phyloP scores from a whole-genome alignment of 2,797 vertebrate genomes.

The Clarias platycephalus region DNA sequence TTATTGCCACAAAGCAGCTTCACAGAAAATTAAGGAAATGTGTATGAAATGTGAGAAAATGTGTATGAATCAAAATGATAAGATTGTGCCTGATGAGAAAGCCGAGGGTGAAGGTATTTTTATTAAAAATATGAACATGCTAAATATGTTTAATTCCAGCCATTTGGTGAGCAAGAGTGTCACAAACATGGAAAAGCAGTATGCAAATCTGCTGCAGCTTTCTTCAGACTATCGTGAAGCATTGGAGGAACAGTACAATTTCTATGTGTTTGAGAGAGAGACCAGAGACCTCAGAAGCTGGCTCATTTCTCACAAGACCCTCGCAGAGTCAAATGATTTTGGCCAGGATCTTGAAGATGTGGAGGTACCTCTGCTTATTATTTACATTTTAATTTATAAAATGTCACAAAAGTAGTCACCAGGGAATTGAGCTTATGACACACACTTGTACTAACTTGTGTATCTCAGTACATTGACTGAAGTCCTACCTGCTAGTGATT shows the following conservation, averaged over 20 bases:
- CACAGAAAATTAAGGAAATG: too few species aligned
- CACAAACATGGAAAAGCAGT: slow-evolving; percentile 64
- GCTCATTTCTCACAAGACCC: slow-evolving; percentile 74
- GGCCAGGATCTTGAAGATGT: slow-evolving; percentile 85
- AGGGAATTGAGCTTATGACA: background rate
- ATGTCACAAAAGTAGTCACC: background rate
- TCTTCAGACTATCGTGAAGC: slow-evolving; percentile 63
- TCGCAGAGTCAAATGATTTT: slow-evolving; percentile 78
- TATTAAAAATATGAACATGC: too few species aligned
- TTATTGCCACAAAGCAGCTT: too few species aligned
- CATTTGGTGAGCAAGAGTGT: slow-evolving; percentile 66
- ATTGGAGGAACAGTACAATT: slow-evolving; percentile 77
- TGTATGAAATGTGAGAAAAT: too few species aligned
- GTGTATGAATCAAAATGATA: too few species aligned
- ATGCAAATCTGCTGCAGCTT: slow-evolving; percentile 69
- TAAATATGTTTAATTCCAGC: slow-evolving; percentile 52
- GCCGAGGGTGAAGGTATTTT: too few species aligned
- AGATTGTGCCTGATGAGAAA: too few species aligned
- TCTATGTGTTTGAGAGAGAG: slow-evolving; percentile 83
- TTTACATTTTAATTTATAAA: slow-evolving; percentile 31
- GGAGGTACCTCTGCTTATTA: slow-evolving; percentile 68
- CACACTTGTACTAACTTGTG: background rate
- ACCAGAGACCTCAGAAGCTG: slow-evolving; percentile 80
- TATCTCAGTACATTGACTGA: background rate
- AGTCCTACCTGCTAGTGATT: background rate